Evolutionary conservation across 1,140 invertebrate species (phyloP), one percentile per base, ranked within the genome.

Genomic region (Camponotus floridanus): DNA sequence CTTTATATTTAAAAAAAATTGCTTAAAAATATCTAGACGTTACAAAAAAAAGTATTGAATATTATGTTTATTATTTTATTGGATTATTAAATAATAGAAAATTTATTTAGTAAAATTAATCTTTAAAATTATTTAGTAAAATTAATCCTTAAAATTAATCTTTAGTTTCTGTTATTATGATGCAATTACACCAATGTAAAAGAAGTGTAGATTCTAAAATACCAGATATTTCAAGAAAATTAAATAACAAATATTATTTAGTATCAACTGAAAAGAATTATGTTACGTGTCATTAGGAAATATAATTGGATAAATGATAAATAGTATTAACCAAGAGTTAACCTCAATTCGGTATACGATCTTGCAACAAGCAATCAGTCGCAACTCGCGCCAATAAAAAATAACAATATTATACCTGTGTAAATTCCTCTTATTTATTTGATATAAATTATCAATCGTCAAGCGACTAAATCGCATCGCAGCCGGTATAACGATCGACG

Each of bases 371-470:
- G 26, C 6, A 15, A 65, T 51, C 11, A n/a, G 21, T n/a, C 8
- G 33, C 18, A 3, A n/a, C 0, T 33, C 33, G 26, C 31, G 15
- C n/a, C 31, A 73, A 45, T 15, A 33, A 48, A 45, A 45, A 31
- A 65, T 26, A 39, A 6, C n/a, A 51, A 78, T 31, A 4, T 76
- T 83, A 93, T 88, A 94, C 93, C 93, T 92, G 57, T 88, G 45
- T 48, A 91, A 33, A 33, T 88, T 68, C 48, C 79, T 91, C 87
- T 90, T 91, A 61, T 88, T 86, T 36, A 89, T 88, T 86, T 94
- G 90, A 84, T 90, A 90, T 51, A 94, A 74, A 88, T 83, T 92
- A 70, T 94, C 93, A 57, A 92, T 79, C 18, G 90, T 85, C 4
- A 93, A 18, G 81, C 91, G 91, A 36, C 78, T 85, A 57, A 93